Evolutionary conservation across 2,797 vertebrate species (phyloP), one percentile per base, ranked within the genome.

Genomic region (Falco berigora): DNA sequence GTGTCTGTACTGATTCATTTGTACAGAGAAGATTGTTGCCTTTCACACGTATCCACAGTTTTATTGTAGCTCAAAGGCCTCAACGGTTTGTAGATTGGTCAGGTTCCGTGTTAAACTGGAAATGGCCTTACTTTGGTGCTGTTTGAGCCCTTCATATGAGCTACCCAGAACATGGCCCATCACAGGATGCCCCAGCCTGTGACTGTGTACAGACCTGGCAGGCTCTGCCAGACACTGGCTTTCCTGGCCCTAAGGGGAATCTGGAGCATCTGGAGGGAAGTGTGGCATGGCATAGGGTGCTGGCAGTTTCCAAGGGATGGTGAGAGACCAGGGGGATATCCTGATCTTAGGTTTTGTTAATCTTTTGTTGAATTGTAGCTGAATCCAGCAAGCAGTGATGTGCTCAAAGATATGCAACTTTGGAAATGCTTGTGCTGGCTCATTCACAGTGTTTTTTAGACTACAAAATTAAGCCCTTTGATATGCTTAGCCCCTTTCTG

Each of bases 241-340:
- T 12, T 83, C 11, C n/a, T 72, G n/a, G 61, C 27, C 44, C 17
- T 40, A 14, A 40, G 44, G 19, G 16, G 49, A 75, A 19, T 24
- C 32, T 2, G 6, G 5, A 87, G 22, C n/a, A 34, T 40, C 44
- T 55, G 38, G n/a, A 77, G 16, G 30, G 32, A 63, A 68, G 18
- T 30, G 7, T 0, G 5, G 14, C 8, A 2, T 15, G 27, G 13
- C 3, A 0, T n/a, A 28, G 18, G 19, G 18, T 1, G 0, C 78
- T 83, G 79, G 30, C 9, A 22, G 11, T 62, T 85, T 58, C 73
- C 55, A 55, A 83, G 30, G 21, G 18, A 32, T 25, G 19, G 7
- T 47, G 47, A 14, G 8, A 72, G 40, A 61, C 11, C 19, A 32
- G 8, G 13, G 15, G 5, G 17, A 86, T 63, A 73, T 67, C 52